These are phyloP conservation scores for Phyllostomus discolor DNA, from an alignment of 2,113 vertebrate species.

Conservation along the genomic window DNA sequence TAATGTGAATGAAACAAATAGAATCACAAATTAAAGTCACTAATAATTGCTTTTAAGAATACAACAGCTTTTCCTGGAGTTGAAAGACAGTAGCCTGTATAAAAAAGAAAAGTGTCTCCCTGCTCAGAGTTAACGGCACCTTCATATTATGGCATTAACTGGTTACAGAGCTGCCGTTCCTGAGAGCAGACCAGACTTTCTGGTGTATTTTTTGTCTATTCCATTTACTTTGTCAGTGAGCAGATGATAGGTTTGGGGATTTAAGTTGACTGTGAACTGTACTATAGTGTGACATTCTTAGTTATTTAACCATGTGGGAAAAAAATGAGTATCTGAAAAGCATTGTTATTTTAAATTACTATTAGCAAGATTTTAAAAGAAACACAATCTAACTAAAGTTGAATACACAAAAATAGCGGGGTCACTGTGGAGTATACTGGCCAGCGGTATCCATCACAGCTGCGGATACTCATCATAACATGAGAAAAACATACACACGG, in stretches of 20 bases:
- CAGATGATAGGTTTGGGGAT: slow-evolving; percentile 68
- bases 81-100: slow-evolving; percentile 54
- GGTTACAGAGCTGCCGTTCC: slow-evolving; percentile 56
- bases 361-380: slow-evolving; percentile 63
- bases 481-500: too few species aligned
- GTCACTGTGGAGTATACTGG: neutral
- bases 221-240: slow-evolving; percentile 69
- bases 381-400: slow-evolving; percentile 61
- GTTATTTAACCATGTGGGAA: slow-evolving; percentile 72
- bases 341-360: slow-evolving; percentile 54
- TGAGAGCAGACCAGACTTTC: slow-evolving; percentile 39
- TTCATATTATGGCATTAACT: slow-evolving; percentile 71
- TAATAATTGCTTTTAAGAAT: slow-evolving; percentile 54
- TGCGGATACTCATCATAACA: too few species aligned
- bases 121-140: slow-evolving; percentile 67
- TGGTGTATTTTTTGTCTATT: slow-evolving; percentile 61
- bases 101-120: slow-evolving; percentile 68
- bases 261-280: slow-evolving; percentile 69
- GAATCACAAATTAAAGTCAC: slow-evolving; percentile 10
- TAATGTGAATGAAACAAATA: neutral
- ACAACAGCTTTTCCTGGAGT: slow-evolving; percentile 56
- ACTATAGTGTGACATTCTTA: slow-evolving; percentile 69
- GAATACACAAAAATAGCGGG: slow-evolving; percentile 44
- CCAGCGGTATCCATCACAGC: too few species aligned
- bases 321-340: slow-evolving; percentile 64